A percentile compares a stretch with the other conserved stretches of the same genome.
Conservation (phyloP, 2,113 vertebrate genomes). For the Lepidothrix coronata region DNA sequence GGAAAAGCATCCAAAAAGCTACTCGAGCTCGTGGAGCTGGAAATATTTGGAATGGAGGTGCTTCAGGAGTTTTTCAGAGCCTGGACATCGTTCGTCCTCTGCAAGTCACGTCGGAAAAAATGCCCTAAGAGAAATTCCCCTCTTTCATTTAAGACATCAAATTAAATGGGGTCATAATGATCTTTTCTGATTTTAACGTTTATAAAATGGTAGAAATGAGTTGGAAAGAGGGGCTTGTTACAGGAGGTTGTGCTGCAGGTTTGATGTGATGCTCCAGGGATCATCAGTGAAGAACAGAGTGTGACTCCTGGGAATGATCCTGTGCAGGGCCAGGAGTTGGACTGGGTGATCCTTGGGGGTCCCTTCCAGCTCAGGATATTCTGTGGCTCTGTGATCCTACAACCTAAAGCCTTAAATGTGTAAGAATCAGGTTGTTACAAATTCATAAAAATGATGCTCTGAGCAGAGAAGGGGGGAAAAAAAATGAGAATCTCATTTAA, state of each 20-base stretch:
- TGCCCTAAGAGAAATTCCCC: neutral
- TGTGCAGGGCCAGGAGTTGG: neutral
- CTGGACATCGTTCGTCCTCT: neutral
- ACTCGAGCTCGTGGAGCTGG: neutral
- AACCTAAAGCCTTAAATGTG: neutral
- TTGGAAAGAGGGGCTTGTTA: neutral
- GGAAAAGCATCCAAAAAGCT: neutral
- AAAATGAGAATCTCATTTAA: neutral
- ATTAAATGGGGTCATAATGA: neutral
- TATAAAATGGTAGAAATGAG: neutral
- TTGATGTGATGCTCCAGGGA: neutral
- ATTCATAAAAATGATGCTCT: rapidly evolving
- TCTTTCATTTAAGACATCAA: neutral
- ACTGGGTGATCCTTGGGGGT: neutral
- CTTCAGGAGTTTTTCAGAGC: neutral
- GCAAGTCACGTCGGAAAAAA: neutral
- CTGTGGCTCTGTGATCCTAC: neutral
- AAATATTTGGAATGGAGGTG: neutral
- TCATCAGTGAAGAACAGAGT: neutral
- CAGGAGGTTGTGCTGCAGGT: neutral
- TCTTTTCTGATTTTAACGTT: neutral
- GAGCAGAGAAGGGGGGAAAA: neutral
- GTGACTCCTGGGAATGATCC: too few relatives aligned
- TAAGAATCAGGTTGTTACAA: neutral
- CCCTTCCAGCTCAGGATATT: neutral